Percentiles rank a stretch among this genome's conserved stretches.
These are phyloP conservation scores for Athene cunicularia DNA, from an alignment of 2,113 vertebrate genomes.

Conservation along the genomic window DNA sequence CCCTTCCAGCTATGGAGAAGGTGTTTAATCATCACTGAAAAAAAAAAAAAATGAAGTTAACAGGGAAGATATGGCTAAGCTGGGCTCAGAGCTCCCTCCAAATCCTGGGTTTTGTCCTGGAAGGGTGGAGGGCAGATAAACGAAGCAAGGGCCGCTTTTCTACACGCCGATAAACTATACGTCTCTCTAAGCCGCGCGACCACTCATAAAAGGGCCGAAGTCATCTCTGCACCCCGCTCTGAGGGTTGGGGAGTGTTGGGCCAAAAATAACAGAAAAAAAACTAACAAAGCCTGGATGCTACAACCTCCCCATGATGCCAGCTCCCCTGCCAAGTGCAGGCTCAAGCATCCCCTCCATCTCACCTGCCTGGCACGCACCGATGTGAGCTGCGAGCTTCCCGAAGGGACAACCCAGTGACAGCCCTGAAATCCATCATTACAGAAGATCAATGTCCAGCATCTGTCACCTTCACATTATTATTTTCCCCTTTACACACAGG, in stretches of 20 bases:
- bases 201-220: no score
- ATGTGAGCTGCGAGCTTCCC: fast-evolving
- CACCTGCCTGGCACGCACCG: fast-evolving
- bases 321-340: neutral
- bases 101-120: neutral
- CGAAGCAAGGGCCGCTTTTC: neutral
- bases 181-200: no score
- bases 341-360: neutral
- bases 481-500: no score
- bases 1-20: neutral
- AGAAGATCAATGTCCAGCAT: neutral
- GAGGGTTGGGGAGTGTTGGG: no score
- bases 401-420: neutral
- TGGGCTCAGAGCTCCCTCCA: neutral
- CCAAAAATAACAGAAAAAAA: no score
- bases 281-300: no score
- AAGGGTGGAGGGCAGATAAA: neutral
- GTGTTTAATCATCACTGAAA: neutral
- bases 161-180: fast-evolving
- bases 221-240: no score
- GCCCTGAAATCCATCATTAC: neutral
- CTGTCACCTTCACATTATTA: neutral
- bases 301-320: no score
- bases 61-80: neutral
- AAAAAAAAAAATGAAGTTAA: neutral